Evolutionary conservation across 2,888 invertebrate genomes (phyloP), one percentile per base, ranked within the genome.

Genomic region (Drosophila neotestacea): DNA sequence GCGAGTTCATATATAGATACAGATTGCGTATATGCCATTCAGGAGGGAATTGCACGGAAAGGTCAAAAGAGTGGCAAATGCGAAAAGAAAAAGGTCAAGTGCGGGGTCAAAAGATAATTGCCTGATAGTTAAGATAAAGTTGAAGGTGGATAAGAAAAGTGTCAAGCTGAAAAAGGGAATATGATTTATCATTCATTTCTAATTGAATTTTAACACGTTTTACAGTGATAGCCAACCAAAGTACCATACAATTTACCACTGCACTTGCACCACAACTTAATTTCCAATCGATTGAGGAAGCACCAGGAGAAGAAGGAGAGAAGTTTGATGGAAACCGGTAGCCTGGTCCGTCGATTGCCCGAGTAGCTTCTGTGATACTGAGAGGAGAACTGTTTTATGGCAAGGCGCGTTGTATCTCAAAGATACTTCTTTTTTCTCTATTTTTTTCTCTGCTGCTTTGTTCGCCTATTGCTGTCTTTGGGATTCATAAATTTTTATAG

Each of bases 401-500:
- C 60, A 4, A 61, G 63, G 66, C 48, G 65, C 56, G 51, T 59
- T 75, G 65, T 68, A 69, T 78, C 82, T 73, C 48, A 6, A 30
- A 66, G 82, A 73, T 78, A 48, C 65, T 16, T 60, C 47, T 61
- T 22, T 41, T 30, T 28, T 22, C 4, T 11, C 27, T 36, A 4
- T 36, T 38, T 9, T 9, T 6, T 30, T 66, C 22, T 22, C 22
- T 22, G 22, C 1, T 16, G 16, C 16, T 16, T 70, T 78, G 65
- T 71, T 61, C 63, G 41, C 46, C 16, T 74, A 58, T 66, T 73
- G 83, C 69, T 70, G 69, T 76, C 85, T 78, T 73, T 70, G 83
- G 70, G 67, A 73, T 65, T 74, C 85, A 87, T 86, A 82, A 84
- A 86, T 81, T 82, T 87, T 84, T 85, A 86, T 85, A 77, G 84